Conservation (phyloP, 2,888 invertebrate species). For the Aphidius colemani region DNA sequence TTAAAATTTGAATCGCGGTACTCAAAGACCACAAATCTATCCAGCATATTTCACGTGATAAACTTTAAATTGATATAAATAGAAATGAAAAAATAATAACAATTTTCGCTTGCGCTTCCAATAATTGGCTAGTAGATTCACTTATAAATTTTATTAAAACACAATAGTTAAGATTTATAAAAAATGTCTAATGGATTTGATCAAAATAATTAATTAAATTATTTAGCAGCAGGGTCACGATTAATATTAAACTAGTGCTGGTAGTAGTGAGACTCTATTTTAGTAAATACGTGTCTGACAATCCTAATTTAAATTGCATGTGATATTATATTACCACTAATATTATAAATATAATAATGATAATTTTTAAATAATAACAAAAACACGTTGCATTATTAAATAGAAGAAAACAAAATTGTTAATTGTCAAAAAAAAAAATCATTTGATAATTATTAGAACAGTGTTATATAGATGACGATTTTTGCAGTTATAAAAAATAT, state of each 20-base stretch:
- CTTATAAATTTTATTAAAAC: no score
- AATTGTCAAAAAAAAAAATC: slow-evolving; percentile 15
- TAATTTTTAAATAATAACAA: slow-evolving; percentile 13
- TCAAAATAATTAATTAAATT: no score
- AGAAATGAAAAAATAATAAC: slow-evolving; percentile 1
- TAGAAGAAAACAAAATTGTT: slow-evolving; percentile 12
- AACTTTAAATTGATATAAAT: background rate
- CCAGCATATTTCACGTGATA: background rate
- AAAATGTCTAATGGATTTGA: no score
- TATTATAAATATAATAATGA: slow-evolving; percentile 31
- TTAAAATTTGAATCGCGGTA: background rate
- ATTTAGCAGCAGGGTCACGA: slow-evolving; percentile 32
- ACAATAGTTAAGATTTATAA: no score
- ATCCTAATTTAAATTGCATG: slow-evolving; percentile 57
- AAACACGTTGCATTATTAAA: slow-evolving; percentile 26
- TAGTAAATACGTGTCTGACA: slow-evolving; percentile 52
- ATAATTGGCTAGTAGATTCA: no score
- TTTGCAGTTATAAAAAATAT: slow-evolving; percentile 1
- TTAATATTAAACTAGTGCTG: slow-evolving; percentile 37
- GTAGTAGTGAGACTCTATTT: slow-evolving; percentile 28
- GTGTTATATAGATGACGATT: slow-evolving; percentile 13
- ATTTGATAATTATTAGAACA: background rate
- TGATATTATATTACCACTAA: slow-evolving; percentile 51
- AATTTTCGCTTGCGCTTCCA: no score
- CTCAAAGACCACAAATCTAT: background rate